Conservation (phyloP, 2,888 invertebrate species). For the Dryomyza anilis region DNA sequence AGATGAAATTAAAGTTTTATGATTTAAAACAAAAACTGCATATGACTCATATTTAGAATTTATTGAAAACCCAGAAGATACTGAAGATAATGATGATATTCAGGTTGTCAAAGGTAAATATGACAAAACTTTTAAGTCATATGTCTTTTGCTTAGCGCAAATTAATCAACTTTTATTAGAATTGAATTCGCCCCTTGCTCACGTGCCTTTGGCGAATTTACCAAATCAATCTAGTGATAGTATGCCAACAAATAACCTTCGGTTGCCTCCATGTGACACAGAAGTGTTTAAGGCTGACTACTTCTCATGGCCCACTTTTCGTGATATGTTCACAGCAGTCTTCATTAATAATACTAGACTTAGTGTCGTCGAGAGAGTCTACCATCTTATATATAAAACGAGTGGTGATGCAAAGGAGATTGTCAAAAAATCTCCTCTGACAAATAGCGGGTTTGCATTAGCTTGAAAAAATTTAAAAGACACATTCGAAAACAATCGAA, state of each 20-base stretch:
- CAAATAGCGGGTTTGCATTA: too few relatives aligned
- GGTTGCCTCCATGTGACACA: too few relatives aligned
- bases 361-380: neutral
- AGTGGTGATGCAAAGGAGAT: too few relatives aligned
- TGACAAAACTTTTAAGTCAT: neutral
- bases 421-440: too few relatives aligned
- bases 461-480: too few relatives aligned
- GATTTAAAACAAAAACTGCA: neutral
- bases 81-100: neutral
- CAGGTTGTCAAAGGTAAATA: too few relatives aligned
- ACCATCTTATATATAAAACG: neutral
- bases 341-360: neutral
- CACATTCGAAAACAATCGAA: too few relatives aligned
- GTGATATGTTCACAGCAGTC: too few relatives aligned
- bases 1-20: neutral
- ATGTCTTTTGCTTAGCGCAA: neutral
- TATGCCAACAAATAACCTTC: neutral
- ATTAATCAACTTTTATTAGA: neutral
- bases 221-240: too few relatives aligned
- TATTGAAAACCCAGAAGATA: neutral
- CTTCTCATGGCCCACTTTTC: neutral
- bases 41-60: neutral
- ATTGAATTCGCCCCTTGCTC: too few relatives aligned
- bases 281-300: neutral
- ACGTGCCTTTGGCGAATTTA: too few relatives aligned